Percentiles rank a stretch among this genome's conserved stretches.
Conservation (phyloP, 1,140 invertebrate genomes). For the Callitettix versicolor region DNA sequence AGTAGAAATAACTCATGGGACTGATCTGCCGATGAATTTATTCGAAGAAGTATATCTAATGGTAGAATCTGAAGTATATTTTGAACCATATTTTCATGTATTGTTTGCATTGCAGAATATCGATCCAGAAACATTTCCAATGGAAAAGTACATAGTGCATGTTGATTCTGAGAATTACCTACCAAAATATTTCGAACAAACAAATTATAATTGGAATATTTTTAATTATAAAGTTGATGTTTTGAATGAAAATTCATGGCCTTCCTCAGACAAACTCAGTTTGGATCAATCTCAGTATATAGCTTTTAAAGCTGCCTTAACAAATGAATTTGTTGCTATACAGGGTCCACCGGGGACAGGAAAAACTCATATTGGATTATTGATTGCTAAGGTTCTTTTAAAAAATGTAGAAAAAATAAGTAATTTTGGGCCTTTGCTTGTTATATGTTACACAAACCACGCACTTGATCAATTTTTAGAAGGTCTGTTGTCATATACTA, state of each 20-base stretch:
- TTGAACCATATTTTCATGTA: slow-evolving; percentile 54
- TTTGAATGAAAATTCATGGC: slow-evolving; percentile 33
- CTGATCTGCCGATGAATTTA: slow-evolving; percentile 31
- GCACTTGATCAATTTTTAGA: slow-evolving; percentile 84
- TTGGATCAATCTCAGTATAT: slow-evolving; percentile 46
- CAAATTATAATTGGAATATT: slow-evolving; percentile 7
- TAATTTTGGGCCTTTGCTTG: slow-evolving; percentile 45
- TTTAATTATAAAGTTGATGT: slow-evolving; percentile 17
- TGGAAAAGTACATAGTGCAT: slow-evolving; percentile 50
- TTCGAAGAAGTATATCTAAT: slow-evolving; percentile 40
- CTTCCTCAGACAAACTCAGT: slow-evolving; percentile 30
- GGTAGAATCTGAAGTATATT: slow-evolving; percentile 55
- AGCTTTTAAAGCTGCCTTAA: slow-evolving; percentile 46
- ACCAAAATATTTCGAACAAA: slow-evolving; percentile 23
- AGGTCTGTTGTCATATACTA: slow-evolving; percentile 44
- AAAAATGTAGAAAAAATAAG: slow-evolving; percentile 32
- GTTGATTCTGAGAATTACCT: slow-evolving; percentile 25
- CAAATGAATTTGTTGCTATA: slow-evolving; percentile 56
- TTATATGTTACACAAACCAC: slow-evolving; percentile 80
- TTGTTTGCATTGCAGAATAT: slow-evolving; percentile 46
- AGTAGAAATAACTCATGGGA: slow-evolving; percentile 35
- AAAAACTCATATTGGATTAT: slow-evolving; percentile 62
- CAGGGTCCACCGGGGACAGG: slow-evolving; percentile 74
- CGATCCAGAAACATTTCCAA: slow-evolving; percentile 41
- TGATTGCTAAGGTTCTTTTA: slow-evolving; percentile 49